Conservation (phyloP, 2,888 invertebrate genomes). For the Drosophila aldrichi region DNA sequence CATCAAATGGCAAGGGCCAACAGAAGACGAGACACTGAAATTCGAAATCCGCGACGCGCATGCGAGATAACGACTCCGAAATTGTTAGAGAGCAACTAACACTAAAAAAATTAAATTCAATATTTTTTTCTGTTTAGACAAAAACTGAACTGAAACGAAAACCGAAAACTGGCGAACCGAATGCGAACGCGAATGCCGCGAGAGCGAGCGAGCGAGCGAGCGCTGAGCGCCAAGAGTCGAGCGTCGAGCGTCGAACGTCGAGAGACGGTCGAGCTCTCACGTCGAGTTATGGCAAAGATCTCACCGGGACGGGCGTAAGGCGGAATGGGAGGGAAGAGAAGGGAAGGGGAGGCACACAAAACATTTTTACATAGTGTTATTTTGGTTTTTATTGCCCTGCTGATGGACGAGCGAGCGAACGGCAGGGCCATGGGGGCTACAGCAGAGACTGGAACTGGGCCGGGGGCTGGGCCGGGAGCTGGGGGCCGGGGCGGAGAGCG, state of each 20-base stretch:
- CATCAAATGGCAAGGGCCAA: conserved; percentile 12
- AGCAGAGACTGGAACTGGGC: neutral
- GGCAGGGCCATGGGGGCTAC: neutral
- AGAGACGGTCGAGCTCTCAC: conserved; percentile 33
- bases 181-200: conserved; percentile 68
- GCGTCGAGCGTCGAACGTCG: conserved; percentile 17
- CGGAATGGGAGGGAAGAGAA: conserved; percentile 26
- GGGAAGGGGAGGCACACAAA: conserved; percentile 61
- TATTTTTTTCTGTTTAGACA: conserved; percentile 82
- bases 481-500: conserved; percentile 1
- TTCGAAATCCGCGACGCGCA: conserved; percentile 76
- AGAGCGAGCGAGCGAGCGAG: conserved; percentile 41
- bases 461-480: neutral
- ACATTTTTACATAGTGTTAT: conserved; percentile 78
- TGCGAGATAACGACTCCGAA: conserved; percentile 84
- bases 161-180: conserved; percentile 68
- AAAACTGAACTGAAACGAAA: conserved; percentile 69
- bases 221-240: conserved; percentile 19
- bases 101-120: conserved; percentile 84
- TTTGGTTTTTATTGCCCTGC: conserved; percentile 69
- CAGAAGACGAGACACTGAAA: conserved; percentile 17
- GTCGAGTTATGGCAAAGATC: conserved; percentile 31
- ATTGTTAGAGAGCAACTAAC: conserved; percentile 85
- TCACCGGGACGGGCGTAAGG: neutral
- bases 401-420: conserved; percentile 25